Base-by-base conservation (phyloP, 2,113 vertebrate genomes). In the Menura novaehollandiae region DNA sequence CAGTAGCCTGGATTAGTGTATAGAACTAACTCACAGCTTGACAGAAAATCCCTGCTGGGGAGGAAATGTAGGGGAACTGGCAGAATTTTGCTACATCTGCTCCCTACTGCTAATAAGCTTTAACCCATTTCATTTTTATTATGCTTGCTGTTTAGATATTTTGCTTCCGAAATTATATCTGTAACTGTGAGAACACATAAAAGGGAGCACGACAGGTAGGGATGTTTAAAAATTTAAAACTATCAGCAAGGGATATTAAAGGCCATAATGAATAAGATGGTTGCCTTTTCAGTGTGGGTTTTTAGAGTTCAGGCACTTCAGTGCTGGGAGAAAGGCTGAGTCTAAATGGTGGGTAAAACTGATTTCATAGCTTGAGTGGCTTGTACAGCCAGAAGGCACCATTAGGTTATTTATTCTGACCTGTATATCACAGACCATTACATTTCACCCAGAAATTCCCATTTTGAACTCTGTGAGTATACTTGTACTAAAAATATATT, bases 41-140 rank as follows among this genome's bases (percentile, higher is more conserved):
- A 98, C 96, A 98, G 97, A 98, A 98, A 95, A 97, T 91, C 97
- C 99, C 98, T 96, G 98, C 99, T 99, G 99, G 94, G 99, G 98
- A 98, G 98, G 98, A 99, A 99, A 99, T 99, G 99, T 98, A 98
- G 98, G 97, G 98, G 98, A 99, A 99, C 99, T 98, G 98, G 98
- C 98, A 98, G 98, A 98, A 98, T 98, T 98, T 98, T 98, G 96
- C 97, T 98, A 97, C 98, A 99, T 99, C 98, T 99, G 98, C 98
- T 98, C 98, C 99, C 99, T 93, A 98, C 99, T 99, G 99, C 97
- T 99, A 98, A 96, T 98, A 97, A 98, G 98, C 98, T 98, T 98
- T 98, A 99, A 98, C 98, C 98, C 98, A 98, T 98, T 99, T 98
- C 98, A 96, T 98, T 99, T 99, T 99, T 98, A 98, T 98, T 98